Conservation (phyloP, 2,888 invertebrate species). For the Argynnis bischoffii region DNA sequence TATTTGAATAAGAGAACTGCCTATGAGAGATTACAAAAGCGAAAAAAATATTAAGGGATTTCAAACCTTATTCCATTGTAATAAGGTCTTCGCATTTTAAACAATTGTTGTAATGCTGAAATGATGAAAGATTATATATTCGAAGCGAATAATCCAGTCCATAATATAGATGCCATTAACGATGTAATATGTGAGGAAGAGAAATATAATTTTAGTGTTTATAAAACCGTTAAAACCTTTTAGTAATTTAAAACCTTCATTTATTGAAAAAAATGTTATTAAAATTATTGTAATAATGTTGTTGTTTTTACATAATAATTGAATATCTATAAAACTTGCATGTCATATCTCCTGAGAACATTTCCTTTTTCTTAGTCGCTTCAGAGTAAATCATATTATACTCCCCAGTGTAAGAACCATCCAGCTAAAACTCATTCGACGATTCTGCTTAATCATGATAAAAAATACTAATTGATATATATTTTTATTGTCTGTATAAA, state of each 20-base stretch:
- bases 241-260: background rate
- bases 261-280: background rate
- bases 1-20: slow-evolving; percentile 38
- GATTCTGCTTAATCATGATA: too few species aligned
- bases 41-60: background rate
- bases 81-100: background rate
- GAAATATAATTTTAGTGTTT: background rate
- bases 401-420: too few species aligned
- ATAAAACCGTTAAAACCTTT: background rate
- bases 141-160: slow-evolving; percentile 23
- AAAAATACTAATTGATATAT: too few species aligned
- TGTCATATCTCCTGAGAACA: too few species aligned
- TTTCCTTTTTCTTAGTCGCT: too few species aligned
- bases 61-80: slow-evolving; percentile 4
- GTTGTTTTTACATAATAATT: too few species aligned
- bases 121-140: slow-evolving; percentile 26
- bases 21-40: slow-evolving; percentile 28
- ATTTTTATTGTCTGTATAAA: too few species aligned
- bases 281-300: too few species aligned
- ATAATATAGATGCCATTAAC: slow-evolving; percentile 26
- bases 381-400: too few species aligned
- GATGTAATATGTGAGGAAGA: slow-evolving; percentile 3
- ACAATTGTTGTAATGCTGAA: slow-evolving; percentile 18
- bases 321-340: too few species aligned
- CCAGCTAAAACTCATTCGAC: too few species aligned